Evolutionary conservation across 2,888 invertebrate species (phyloP), one percentile per base, ranked within the genome.

Genomic region (Rotaria magnacalcarata): DNA sequence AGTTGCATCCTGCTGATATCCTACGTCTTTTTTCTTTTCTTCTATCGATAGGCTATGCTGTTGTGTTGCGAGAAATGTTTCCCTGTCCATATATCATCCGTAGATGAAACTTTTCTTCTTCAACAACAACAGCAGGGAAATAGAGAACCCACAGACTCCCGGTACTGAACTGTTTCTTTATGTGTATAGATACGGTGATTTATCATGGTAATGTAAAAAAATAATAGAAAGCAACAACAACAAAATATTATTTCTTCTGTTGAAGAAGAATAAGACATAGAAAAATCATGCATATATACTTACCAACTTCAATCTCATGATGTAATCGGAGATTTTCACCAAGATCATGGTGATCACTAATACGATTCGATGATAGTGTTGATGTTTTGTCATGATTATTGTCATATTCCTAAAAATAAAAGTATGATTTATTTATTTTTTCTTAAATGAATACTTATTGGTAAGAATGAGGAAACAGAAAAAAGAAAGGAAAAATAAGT

Each of bases 41-140:
- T 34, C 67, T 41, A 67, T 67, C 16, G 19, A 67, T 67, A 67
- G 19, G 67, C 67, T 34, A 41, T 67, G 67, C 5, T 41, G 67
- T 34, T 41, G 34, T 0, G 34, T 19, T 27, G 27, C 19, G 16
- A 27, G 34, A 34, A 34, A 67, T 19, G 67, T 16, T 67, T 41
- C 67, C 67, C 67, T 67, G 34, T 67, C 67, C 67, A 67, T 67
- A 67, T 67, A 67, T 67, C 67, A 67, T 67, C 16, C 10, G 34
- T 34, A 11, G 34, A 34, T 34, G 67, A 67, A 0, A 14, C 34
- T 67, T 34, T 67, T 67, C 19, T 67, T 34, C 34, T 67, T 67
- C 67, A 41, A 19, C 34, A 67, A 67, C 34, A 67, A 67, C 67
- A 67, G 34, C 34, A 67, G 34, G 67, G 34, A 27, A 34, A 67